Base-by-base conservation (phyloP, 30 jellyfish, hydroid and myxozoan species). In the Hydra vulgaris region DNA sequence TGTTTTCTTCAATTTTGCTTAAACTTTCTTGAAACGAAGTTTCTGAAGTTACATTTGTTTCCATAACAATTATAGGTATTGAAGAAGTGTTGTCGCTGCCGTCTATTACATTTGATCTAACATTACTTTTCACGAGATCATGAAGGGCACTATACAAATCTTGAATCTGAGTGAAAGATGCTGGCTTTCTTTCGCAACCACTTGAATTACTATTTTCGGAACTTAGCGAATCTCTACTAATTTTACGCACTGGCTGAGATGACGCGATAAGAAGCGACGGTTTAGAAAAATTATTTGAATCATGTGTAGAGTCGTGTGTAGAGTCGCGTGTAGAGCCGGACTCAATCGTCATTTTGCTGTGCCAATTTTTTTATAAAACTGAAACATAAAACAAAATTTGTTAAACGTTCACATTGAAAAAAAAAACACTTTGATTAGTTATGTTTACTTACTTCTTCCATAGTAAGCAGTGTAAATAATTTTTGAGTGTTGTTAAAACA, bases 61-160 rank as follows among this genome's bases (percentile, higher is more conserved):
- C 8, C 61, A 40, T 40, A 3, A 40, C 5, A 3, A 40, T 40
- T 3, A 40, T 40, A 40, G 61, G 61, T 40, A 40, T 40, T 12
- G 61, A 40, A 40, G 61, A 40, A 12, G 61, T 40, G 61, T 40
- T 40, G 12, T 40, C 61, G 12, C 12, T 40, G 61, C 5, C 5
- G 5, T 40, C 61, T 40, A 12, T 5, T 40, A 40, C 12, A 40
- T 40, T 40, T 23, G 87, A 18, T 15, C 73, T 61, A 17, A 66
- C 81, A 68, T 70, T 80, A 8, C 61, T 52, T 80, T 26, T 80
- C 17, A 83, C 97, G 21, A 90, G 84, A 69, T 90, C 97, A 26
- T 90, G 95, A 21, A 90, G 76, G 8, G 97, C 97, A 24, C 87
- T 83, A 66, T 90, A 90, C 8, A 90, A 86, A 21, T 90, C 96